These are phyloP conservation scores for Scaptomyza flava DNA, from an alignment of 2,888 invertebrate species.

Conservation along the genomic window DNA sequence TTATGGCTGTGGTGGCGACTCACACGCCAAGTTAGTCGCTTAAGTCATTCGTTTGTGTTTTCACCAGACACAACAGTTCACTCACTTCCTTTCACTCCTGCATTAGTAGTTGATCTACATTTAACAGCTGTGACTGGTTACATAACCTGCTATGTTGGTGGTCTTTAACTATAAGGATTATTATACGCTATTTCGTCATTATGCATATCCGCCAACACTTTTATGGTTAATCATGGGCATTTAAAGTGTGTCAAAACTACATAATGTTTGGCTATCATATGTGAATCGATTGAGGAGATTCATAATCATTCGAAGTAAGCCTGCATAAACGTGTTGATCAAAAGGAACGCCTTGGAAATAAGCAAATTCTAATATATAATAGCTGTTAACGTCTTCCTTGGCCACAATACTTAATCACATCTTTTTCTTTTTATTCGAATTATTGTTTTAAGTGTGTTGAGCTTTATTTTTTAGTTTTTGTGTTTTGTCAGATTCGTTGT, in stretches of 20 bases:
- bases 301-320: constrained; percentile 27
- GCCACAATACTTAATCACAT: constrained; percentile 14
- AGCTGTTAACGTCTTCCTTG: constrained; percentile 27
- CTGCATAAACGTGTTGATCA: constrained; percentile 27
- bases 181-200: constrained; percentile 49
- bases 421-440: background rate
- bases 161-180: constrained; percentile 76
- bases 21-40: constrained; percentile 72
- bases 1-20: constrained; percentile 29
- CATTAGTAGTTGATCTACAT: constrained; percentile 44
- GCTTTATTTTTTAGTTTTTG: background rate
- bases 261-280: constrained; percentile 2
- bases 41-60: constrained; percentile 67
- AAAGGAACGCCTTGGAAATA: constrained; percentile 38
- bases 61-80: constrained; percentile 42
- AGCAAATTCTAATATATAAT: constrained; percentile 27
- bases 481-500: constrained; percentile 10
- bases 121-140: constrained; percentile 37
- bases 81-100: constrained; percentile 70
- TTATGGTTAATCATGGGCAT: too few species aligned
- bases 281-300: constrained; percentile 30
- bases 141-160: constrained; percentile 45
- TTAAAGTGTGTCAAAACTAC: background rate
- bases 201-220: constrained; percentile 60
- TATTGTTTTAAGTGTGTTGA: background rate